These are phyloP conservation scores for Arenaria interpres DNA, from an alignment of 2,113 vertebrate genomes.

Conservation along the genomic window DNA sequence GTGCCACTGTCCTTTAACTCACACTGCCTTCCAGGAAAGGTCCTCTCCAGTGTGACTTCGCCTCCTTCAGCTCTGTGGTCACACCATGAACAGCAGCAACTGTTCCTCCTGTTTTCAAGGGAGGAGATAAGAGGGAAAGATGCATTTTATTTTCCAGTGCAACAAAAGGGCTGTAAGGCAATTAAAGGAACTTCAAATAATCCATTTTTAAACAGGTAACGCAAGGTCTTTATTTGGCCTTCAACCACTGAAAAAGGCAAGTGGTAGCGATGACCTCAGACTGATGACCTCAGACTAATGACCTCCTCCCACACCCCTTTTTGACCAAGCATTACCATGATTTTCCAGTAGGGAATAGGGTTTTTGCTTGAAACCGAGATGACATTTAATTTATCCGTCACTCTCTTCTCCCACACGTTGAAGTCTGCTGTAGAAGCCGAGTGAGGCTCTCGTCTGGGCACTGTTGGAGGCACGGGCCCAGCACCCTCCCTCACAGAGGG, in stretches of 20 bases:
- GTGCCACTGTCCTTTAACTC: neutral
- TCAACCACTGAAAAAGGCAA: neutral
- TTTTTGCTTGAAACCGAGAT: neutral
- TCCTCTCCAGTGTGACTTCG: neutral
- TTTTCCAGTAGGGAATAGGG: neutral
- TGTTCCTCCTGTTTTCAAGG: neutral
- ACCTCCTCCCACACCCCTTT: neutral
- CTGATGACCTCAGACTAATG: neutral
- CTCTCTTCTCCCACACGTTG: fast-evolving
- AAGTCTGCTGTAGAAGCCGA: neutral
- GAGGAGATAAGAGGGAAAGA: neutral
- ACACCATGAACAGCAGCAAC: neutral
- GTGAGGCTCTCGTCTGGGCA: neutral
- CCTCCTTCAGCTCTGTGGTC: neutral
- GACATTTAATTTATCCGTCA: fast-evolving
- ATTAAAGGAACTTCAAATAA: neutral
- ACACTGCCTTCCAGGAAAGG: neutral
- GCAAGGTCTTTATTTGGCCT: neutral
- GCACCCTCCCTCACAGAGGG: neutral
- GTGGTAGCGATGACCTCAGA: neutral
- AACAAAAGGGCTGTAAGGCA: neutral
- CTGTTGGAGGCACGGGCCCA: neutral
- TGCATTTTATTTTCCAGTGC: neutral
- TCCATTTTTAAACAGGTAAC: fast-evolving
- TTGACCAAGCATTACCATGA: neutral